A percentile compares a stretch with the other conserved stretches of the same genome.
Conservation (phyloP, 2,888 invertebrate genomes). For the Pollenia amentaria region DNA sequence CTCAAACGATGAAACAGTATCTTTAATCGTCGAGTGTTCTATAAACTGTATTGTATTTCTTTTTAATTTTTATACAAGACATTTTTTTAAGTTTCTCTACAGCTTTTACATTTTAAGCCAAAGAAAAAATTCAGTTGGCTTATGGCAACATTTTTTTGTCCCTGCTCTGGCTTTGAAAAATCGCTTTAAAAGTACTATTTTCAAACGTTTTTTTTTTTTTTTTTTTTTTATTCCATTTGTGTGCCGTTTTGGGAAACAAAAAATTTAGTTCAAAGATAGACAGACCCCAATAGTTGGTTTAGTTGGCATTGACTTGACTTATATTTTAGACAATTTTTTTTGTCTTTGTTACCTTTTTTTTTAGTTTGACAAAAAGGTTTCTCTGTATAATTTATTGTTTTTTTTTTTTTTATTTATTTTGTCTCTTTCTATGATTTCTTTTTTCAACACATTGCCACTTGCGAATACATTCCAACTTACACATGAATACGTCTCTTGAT, state of each 20-base stretch:
- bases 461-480: neutral
- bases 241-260: slow-evolving; percentile 6
- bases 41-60: slow-evolving; percentile 1
- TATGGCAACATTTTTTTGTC: slow-evolving; percentile 32
- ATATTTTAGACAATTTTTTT: slow-evolving; percentile 50
- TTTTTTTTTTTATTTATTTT: slow-evolving; percentile 13
- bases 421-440: slow-evolving; percentile 12
- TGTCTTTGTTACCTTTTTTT: slow-evolving; percentile 17
- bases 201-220: neutral
- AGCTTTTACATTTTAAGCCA: neutral
- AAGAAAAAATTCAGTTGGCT: slow-evolving; percentile 38
- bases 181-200: slow-evolving; percentile 16
- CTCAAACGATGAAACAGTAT: neutral
- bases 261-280: slow-evolving; percentile 48
- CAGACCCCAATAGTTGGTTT: slow-evolving; percentile 59
- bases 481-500: slow-evolving; percentile 54
- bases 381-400: slow-evolving; percentile 1
- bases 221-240: slow-evolving; percentile 1
- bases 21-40: slow-evolving; percentile 21
- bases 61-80: slow-evolving; percentile 8
- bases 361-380: slow-evolving; percentile 64
- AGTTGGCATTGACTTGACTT: slow-evolving; percentile 63
- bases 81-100: neutral
- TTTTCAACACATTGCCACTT: slow-evolving; percentile 5
- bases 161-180: slow-evolving; percentile 39